Percentiles rank a stretch among this genome's conserved stretches.
These are phyloP conservation scores for Erithacus rubecula DNA, from an alignment of 2,797 vertebrate species.

Conservation along the genomic window DNA sequence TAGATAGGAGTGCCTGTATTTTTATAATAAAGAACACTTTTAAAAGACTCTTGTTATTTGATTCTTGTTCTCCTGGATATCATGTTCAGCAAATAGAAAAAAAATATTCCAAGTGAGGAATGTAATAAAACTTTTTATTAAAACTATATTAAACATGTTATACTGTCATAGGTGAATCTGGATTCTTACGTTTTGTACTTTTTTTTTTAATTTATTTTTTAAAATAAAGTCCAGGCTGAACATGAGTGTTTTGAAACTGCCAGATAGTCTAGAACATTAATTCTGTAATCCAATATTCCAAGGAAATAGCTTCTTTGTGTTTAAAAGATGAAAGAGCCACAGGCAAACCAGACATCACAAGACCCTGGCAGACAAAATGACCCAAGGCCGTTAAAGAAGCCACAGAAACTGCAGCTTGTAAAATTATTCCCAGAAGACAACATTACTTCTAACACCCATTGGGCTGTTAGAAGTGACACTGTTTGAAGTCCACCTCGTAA, in stretches of 20 bases:
- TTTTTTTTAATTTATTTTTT: neutral
- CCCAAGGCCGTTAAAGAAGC: neutral
- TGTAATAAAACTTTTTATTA: neutral
- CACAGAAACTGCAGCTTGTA: neutral
- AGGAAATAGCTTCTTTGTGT: neutral
- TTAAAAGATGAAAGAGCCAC: constrained; percentile 6
- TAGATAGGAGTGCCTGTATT: neutral
- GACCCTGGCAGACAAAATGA: neutral
- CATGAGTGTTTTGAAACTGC: neutral
- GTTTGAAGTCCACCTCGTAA: neutral
- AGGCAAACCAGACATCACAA: neutral
- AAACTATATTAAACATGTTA: neutral
- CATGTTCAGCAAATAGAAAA: neutral
- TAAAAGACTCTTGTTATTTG: neutral
- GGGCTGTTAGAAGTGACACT: neutral
- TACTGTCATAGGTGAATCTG: neutral
- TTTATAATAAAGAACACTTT: neutral
- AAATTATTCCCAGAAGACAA: neutral
- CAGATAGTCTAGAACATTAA: constrained; percentile 6
- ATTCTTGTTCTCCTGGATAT: neutral
- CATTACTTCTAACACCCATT: neutral
- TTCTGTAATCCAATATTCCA: neutral
- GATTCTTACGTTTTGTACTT: neutral
- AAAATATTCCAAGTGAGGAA: neutral
- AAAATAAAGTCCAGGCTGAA: constrained; percentile 5